These are phyloP conservation scores for Griposia aprilina DNA, from an alignment of 2,888 invertebrate genomes.

Conservation along the genomic window DNA sequence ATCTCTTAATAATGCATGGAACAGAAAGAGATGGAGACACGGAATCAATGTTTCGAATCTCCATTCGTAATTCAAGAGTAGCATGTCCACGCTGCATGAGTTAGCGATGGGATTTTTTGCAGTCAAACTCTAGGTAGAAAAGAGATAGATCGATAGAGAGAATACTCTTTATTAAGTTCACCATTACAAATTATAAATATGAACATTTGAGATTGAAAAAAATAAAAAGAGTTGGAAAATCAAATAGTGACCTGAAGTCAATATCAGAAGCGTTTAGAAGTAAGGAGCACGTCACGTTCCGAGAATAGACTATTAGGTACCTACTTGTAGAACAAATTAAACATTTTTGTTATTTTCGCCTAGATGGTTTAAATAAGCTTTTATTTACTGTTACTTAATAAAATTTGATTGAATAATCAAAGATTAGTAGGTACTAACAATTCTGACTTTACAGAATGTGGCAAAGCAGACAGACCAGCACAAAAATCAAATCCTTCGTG, in stretches of 20 bases:
- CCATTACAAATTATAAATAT: not conserved
- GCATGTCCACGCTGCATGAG: conserved; percentile 22
- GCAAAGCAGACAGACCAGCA: too few relatives aligned
- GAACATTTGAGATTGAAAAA: too few relatives aligned
- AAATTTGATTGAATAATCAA: not conserved
- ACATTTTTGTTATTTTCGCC: not conserved
- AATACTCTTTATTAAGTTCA: not conserved
- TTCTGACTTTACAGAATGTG: not conserved
- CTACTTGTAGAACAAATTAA: not conserved
- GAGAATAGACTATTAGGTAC: not conserved
- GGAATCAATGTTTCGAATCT: conserved; percentile 75
- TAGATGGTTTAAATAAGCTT: not conserved
- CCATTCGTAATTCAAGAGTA: conserved; percentile 79
- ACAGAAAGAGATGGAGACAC: conserved; percentile 70
- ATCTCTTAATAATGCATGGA: conserved; percentile 70
- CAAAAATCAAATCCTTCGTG: not conserved
- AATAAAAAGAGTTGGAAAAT: not conserved
- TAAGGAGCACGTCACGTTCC: not conserved
- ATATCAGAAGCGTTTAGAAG: not conserved
- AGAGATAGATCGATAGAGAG: not conserved
- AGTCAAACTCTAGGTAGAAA: not conserved
- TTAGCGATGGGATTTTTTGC: not conserved
- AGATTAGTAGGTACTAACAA: not conserved
- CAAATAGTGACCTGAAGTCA: not conserved
- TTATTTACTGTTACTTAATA: not conserved